phyloP scores from a whole-genome alignment of 2,888 invertebrate species.

The Nasonovia ribisnigri region DNA sequence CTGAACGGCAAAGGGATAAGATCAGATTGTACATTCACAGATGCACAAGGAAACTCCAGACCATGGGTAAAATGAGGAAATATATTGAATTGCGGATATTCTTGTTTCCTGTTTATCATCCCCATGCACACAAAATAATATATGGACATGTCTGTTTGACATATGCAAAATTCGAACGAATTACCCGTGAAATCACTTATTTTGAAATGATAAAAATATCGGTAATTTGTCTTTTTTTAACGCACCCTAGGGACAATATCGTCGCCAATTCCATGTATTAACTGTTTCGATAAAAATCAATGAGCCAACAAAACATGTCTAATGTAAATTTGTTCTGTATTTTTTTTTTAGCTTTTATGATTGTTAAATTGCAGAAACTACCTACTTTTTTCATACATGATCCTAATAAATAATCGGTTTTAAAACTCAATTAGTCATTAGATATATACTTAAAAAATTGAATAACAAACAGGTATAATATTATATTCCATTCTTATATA shows the following conservation, averaged over 20 bases:
- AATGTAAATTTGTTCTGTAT: background rate
- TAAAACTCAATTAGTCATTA: background rate
- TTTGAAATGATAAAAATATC: conserved; percentile 15
- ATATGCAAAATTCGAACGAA: conserved; percentile 60
- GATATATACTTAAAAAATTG: background rate
- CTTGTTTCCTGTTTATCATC: conserved; percentile 33
- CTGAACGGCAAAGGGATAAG: conserved; percentile 37
- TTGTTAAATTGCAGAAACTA: background rate
- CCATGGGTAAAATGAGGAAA: background rate
- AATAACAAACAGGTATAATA: background rate
- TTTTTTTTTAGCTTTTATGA: background rate
- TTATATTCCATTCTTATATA: background rate
- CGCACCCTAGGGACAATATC: conserved; percentile 41
- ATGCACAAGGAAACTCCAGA: conserved; percentile 15
- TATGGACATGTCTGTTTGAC: conserved; percentile 20
- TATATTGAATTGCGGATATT: conserved; percentile 24
- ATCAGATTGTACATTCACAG: conserved; percentile 10
- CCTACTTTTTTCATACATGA: background rate
- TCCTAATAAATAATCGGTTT: background rate
- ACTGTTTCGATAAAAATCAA: conserved; percentile 36
- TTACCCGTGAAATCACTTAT: conserved; percentile 64
- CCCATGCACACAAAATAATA: conserved; percentile 1
- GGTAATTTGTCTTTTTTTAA: conserved; percentile 54
- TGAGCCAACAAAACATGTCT: conserved; percentile 33
- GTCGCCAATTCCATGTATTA: background rate